These are phyloP conservation scores for Tipula helvola DNA, from an alignment of 2,888 invertebrate genomes.

Conservation along the genomic window DNA sequence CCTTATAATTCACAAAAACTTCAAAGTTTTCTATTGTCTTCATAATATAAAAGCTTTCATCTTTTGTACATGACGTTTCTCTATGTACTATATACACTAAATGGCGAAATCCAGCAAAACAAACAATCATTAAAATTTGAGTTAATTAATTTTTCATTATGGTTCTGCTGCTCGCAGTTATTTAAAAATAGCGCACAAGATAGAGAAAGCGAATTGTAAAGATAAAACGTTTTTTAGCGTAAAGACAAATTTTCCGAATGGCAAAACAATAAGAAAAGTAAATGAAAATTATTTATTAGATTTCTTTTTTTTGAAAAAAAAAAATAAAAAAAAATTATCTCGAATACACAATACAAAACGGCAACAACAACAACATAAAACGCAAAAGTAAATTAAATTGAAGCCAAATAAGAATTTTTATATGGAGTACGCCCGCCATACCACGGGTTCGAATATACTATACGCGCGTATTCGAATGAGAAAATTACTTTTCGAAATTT, in stretches of 20 bases:
- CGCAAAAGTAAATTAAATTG: not conserved
- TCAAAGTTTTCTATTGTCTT: not conserved
- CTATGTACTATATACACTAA: not conserved
- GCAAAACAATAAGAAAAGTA: not conserved
- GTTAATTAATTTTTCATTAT: not conserved
- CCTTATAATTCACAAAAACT: not conserved
- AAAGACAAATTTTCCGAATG: not conserved
- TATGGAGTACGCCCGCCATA: not conserved
- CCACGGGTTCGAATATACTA: not conserved
- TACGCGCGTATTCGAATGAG: not conserved
- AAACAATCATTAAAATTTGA: not conserved
- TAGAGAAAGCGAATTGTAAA: not conserved
- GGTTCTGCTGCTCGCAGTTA: not conserved
- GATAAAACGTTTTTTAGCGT: not conserved
- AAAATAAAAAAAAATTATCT: not conserved
- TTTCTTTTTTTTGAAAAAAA: not conserved
- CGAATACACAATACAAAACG: not conserved
- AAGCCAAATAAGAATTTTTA: not conserved
- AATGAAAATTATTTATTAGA: not conserved
- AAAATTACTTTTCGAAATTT: not conserved
- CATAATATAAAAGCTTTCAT: not conserved
- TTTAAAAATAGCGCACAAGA: not conserved
- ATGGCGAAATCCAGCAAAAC: not conserved
- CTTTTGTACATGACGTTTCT: not conserved
- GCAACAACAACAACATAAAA: not conserved